Evolutionary conservation across 2,113 vertebrate genomes (phyloP).

Genomic region (Hyperopisus bebe): DNA sequence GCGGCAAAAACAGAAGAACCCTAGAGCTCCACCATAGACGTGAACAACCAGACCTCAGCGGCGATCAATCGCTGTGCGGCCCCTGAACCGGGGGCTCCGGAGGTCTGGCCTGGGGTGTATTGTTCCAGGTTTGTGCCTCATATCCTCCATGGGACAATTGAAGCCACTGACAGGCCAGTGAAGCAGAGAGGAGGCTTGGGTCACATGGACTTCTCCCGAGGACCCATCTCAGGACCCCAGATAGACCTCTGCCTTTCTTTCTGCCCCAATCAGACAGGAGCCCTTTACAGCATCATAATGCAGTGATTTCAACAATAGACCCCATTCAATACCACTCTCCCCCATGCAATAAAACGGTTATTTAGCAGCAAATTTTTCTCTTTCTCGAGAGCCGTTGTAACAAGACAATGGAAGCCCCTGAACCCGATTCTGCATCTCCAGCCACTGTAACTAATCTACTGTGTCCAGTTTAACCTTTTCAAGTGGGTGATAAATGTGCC

Average conservation of each 20-base stretch:
- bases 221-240: not conserved
- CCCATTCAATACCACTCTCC: constrained; percentile 14
- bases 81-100: not conserved
- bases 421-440: not conserved
- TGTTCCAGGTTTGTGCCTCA: not conserved
- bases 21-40: not conserved
- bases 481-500: not conserved
- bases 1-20: not conserved
- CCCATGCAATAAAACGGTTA: constrained; percentile 21
- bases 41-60: not conserved
- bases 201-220: not conserved
- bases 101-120: not conserved
- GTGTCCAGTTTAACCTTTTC: not conserved
- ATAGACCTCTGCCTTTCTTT: not conserved
- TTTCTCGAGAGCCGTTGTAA: not conserved
- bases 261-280: not conserved
- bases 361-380: constrained; percentile 11
- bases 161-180: not conserved
- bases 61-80: not conserved
- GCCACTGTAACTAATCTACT: constrained; percentile 11
- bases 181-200: not conserved
- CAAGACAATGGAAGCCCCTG: not conserved
- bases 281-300: constrained; percentile 5
- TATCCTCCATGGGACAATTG: not conserved
- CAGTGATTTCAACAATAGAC: not conserved